Evolutionary conservation across 2,888 invertebrate genomes (phyloP), one percentile per base, ranked within the genome.

Genomic region (Calephelis perditalis): DNA sequence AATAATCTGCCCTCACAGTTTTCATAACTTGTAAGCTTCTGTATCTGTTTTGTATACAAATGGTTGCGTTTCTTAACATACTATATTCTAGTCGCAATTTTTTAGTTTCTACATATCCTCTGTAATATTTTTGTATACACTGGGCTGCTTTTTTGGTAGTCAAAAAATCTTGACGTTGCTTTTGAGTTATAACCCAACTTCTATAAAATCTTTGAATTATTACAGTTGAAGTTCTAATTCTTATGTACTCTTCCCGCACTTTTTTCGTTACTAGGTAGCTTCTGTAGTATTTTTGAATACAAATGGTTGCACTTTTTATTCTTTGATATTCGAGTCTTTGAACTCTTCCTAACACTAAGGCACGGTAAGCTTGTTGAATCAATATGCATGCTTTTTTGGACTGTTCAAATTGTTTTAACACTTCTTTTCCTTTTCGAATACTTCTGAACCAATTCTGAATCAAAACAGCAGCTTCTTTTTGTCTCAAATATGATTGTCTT

Each of bases 361-460:
- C 79, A 68, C 76, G 79, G 64, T 84, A 92, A 36, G 73, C 68
- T 66, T 71, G 79, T 73, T 93, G 92, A 52, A 93, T 84, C 4
- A 76, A 67, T 0, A 82, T 64, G 57, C 81, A 81, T 3, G 92
- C 86, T 59, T 77, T 71, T 67, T 78, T 84, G 1, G 71, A 69
- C 47, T 73, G 67, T 58, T 75, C 67, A 64, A 75, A 86, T 58
- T 77, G 66, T 45, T 77, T 68, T 68, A 76, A 73, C 2, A 77
- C 62, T 67, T 72, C 66, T 67, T 73, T 74, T 11, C 73, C 70
- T 66, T 72, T 74, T 65, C 70, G 77, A 52, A 71, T 71, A 62
- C 69, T 75, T 71, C 86, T 83, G 71, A 86, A 92, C 86, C 88
- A 89, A 40, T 46, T 62, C 61, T 68, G 68, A 52, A 93, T 83